Conservation (phyloP, 92 coral and sea anemone species). For the Meandrina meandrites region DNA sequence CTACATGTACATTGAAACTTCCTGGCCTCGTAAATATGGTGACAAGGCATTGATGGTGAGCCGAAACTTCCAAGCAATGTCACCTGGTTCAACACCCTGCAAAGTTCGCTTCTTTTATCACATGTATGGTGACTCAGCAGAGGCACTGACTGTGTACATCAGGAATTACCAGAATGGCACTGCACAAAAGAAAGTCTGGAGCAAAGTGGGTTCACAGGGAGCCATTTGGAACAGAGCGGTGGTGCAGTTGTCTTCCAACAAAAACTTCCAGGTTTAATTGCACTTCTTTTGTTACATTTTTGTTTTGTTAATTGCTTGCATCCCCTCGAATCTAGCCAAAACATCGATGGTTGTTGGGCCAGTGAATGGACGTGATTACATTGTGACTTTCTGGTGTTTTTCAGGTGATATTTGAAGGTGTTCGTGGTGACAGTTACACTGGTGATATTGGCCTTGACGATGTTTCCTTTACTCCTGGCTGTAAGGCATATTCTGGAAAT, state of each 20-base stretch:
- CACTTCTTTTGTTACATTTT: neutral
- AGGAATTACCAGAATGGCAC: slow-evolving; percentile 85
- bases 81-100: slow-evolving; percentile 66
- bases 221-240: slow-evolving; percentile 86
- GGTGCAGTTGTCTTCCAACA: slow-evolving; percentile 68
- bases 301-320: neutral
- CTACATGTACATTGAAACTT: slow-evolving; percentile 94
- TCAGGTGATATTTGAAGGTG: slow-evolving; percentile 90
- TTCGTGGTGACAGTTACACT: slow-evolving; percentile 88
- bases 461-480: slow-evolving; percentile 82
- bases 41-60: slow-evolving; percentile 96
- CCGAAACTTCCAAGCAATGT: slow-evolving; percentile 76
- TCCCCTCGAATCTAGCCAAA: neutral
- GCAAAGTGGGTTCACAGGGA: slow-evolving; percentile 81
- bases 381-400: neutral
- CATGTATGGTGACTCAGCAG: slow-evolving; percentile 96
- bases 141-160: slow-evolving; percentile 78
- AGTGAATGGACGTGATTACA: neutral
- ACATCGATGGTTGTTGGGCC: neutral
- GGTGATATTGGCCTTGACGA: slow-evolving; percentile 98
- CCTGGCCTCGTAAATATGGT: slow-evolving; percentile 96
- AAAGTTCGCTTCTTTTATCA: slow-evolving; percentile 94
- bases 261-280: slow-evolving; percentile 42
- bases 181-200: slow-evolving; percentile 52
- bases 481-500: slow-evolving; percentile 58